Conservation (phyloP, 2,888 invertebrate genomes). For the Cheilosia pagana region DNA sequence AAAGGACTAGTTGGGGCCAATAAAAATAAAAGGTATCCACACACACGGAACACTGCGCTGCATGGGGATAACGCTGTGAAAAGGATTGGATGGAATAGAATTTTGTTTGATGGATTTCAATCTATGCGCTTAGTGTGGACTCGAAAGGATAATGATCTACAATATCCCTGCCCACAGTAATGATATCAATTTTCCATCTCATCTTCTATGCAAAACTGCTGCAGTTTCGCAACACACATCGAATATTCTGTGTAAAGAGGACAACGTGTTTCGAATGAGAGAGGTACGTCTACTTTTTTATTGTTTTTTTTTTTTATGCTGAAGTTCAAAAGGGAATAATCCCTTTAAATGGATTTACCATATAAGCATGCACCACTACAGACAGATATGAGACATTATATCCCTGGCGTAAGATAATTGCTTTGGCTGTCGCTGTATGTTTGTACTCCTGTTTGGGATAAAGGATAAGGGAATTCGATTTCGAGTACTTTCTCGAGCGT, state of each 20-base stretch:
- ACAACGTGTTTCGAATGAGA: conserved; percentile 16
- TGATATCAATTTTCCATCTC: conserved; percentile 58
- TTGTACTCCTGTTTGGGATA: conserved; percentile 19
- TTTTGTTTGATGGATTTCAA: conserved; percentile 64
- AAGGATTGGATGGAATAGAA: conserved; percentile 51
- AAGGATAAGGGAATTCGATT: conserved; percentile 43
- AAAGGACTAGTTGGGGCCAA: conserved; percentile 46
- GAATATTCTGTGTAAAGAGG: conserved; percentile 1
- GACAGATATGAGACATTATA: conserved; percentile 51
- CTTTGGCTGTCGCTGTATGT: conserved; percentile 21
- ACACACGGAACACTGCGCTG: background rate
- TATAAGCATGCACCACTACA: conserved; percentile 35
- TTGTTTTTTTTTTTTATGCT: conserved; percentile 1
- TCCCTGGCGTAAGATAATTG: conserved; percentile 62
- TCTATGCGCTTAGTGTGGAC: conserved; percentile 10
- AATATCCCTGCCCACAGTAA: conserved; percentile 30
- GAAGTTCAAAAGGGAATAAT: conserved; percentile 27
- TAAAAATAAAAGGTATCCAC: conserved; percentile 62
- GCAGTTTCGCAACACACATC: conserved; percentile 1
- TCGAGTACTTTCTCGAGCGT: conserved; percentile 12
- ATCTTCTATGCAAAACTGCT: background rate
- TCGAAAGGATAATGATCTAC: conserved; percentile 48
- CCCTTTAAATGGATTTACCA: conserved; percentile 54
- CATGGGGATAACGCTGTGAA: conserved; percentile 46
- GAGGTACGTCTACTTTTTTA: background rate